Base-by-base conservation (phyloP, 2,888 invertebrate species). In the Gerosis bhagava region DNA sequence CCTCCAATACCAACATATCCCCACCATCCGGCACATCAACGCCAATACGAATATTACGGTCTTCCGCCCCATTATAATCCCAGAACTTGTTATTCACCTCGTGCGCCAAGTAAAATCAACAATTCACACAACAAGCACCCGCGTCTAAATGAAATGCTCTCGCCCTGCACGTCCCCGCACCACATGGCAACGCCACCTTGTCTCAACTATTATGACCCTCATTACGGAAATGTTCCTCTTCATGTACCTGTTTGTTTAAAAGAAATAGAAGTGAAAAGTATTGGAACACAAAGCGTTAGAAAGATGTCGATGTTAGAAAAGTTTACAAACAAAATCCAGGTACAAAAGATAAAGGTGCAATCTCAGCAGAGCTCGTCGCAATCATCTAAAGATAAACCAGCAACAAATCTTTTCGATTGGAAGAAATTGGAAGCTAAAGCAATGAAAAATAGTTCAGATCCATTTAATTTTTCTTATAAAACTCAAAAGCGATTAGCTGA, bases 211-310 rank as follows among this genome's bases (percentile, higher is more conserved):
- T 56, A 51, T 35, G 53, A 59, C 5, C 49, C 40, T 3, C 44
- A 52, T 12, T 70, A 62, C 50, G 57, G 56, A 10, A 65, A 61
- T 24, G 51, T 59, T 22, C 71, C 50, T 8, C 58, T 61, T 4
- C 80, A 77, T 59, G 67, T 74, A 6, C 83, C 83, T 2, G 53
- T 86, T 0, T 84, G 84, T 49, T 57, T 87, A 1, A 83, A 80
- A 55, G 84, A 87, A 59, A 71, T 87, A 34, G 87, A 87, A 72
- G 83, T 87, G 0, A 84, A 80, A 57, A 87, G 79, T 53, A 77
- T 70, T 25, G 82, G 71, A 3, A 83, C 81, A 1, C 87, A 88
- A 50, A 86, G 84, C 58, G 81, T 81, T 17, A 73, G 72, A 24
- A 83, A 78, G 48, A 62, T 76, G 53, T 70, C 81, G 1, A 65